Base-by-base conservation (phyloP, 2,797 vertebrate genomes). In the Psittacula derbiana region DNA sequence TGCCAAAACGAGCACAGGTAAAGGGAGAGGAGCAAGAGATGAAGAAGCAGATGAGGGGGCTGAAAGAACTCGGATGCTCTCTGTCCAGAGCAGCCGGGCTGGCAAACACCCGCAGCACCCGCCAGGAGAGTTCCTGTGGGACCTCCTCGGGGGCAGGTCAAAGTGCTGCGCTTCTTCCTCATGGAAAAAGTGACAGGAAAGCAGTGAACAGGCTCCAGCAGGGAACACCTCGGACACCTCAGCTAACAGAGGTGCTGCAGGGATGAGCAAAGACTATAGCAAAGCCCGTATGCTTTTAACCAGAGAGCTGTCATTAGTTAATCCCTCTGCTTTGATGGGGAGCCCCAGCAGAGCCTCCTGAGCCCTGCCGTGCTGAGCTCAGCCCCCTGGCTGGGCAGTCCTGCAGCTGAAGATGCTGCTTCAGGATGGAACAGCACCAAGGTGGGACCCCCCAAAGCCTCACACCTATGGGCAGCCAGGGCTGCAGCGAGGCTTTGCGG, bases 401-500 rank as follows among this genome's bases (percentile, higher is more conserved):
- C 67, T 62, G 10, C 8, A 27, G 19, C 11, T 50, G 36, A 25
- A n/a, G 15, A 43, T 13, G 55, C 53, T 41, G 53, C 33, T 69
- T 21, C 14, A 82, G n/a, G 41, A 41, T 16, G 28, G 15, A 55
- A 24, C 8, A n/a, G 67, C 41, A 61, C 3, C 3, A 2, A 13
- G 21, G 8, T 23, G 27, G 49, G 61, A 50, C 25, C 4, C 24
- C 20, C 24, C 20, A 61, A 41, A 11, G 1, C 40, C 49, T 91
- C 83, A 41, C 73, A 21, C 53, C 41, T 30, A n/a, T 38, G 52
- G 15, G 73, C 89, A 86, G 21, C 70, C 72, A 41, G 24, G 65
- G 76, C 86, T 44, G n/a, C 8, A 8, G 88, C 9, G 64, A 93
- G 93, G 94, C 76, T 67, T 78, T 23, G 41, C 64, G 65, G 53